Percentiles rank a stretch among this genome's conserved stretches.
Conservation (phyloP, 2,113 vertebrate species). For the Gavialis gangeticus region DNA sequence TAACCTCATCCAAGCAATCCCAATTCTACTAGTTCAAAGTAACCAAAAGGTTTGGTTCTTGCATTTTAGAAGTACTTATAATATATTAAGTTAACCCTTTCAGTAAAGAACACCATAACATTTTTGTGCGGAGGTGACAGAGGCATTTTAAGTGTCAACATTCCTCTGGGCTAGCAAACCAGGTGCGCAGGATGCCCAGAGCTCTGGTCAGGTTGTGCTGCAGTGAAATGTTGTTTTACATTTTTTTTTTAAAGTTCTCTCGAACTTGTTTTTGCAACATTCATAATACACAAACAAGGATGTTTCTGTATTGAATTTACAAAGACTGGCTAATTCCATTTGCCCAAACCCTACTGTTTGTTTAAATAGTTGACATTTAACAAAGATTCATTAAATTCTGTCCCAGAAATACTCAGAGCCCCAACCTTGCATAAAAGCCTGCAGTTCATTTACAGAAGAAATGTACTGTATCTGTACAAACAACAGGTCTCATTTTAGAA, state of each 20-base stretch:
- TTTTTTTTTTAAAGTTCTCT: background rate
- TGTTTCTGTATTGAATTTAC: conserved; percentile 67
- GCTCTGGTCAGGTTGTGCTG: conserved; percentile 50
- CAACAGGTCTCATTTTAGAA: conserved; percentile 82
- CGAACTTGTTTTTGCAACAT: conserved; percentile 56
- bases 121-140: conserved; percentile 69
- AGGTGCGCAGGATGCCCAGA: background rate
- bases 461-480: conserved; percentile 45
- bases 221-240: background rate
- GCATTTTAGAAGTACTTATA: background rate
- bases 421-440: conserved; percentile 54
- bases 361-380: conserved; percentile 72
- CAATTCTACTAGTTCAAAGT: conserved; percentile 14
- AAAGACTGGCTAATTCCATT: conserved; percentile 63
- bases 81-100: conserved; percentile 31
- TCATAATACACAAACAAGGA: conserved; percentile 50
- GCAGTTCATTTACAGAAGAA: conserved; percentile 59
- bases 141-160: conserved; percentile 58
- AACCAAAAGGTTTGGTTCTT: conserved; percentile 25
- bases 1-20: background rate
- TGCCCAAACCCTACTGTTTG: conserved; percentile 54
- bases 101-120: background rate
- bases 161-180: conserved; percentile 35
- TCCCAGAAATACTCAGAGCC: conserved; percentile 64
- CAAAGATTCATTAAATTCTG: conserved; percentile 66